Base-by-base conservation (phyloP, 2,888 invertebrate species). In the Chymomyza caudatula region DNA sequence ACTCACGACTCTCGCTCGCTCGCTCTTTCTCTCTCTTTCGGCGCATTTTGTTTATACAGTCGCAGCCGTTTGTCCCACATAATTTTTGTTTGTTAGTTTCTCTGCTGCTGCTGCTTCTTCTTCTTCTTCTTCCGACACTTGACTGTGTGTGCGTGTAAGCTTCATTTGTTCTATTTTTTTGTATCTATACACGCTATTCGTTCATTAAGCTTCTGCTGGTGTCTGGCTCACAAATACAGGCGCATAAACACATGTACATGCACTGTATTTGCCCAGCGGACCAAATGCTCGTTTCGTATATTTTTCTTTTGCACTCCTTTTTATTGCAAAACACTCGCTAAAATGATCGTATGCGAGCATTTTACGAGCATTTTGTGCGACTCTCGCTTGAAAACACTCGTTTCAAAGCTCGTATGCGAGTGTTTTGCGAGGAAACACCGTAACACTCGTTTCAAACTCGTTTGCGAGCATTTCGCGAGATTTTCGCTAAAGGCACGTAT, bases 21-120 rank as follows among this genome's bases (percentile, higher is more conserved):
- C 15, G 25, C 37, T n/a, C 60, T 57, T 63, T 17, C 53, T 49
- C 57, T 60, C 47, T 60, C 49, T 63, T 53, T 67, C 47, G 11
- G 42, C 65, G 49, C 61, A 57, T 61, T 57, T 71, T 72, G 60
- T 71, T 63, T 76, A 65, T 60, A 63, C 61, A 11, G 8, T 37
- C 51, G 19, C 19, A 19, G 22, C 22, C 52, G 82, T 67, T 81
- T 80, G 79, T 78, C 79, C 79, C 79, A 80, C 79, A 86, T 80
- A 85, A 73, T 81, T 85, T 86, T 85, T 80, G 83, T 85, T 86
- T 82, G 85, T 86, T 78, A 77, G 78, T 85, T 78, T 78, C 77
- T 83, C 84, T 77, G 67, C 69, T 85, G 70, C 84, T 77, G 63
- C 44, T n/a, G 71, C 57, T 55, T 47, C 42, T 85, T 73, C 84